Percentiles rank a stretch among this genome's conserved stretches.
Evolutionary conservation across 2,797 vertebrate genomes (phyloP).

Genomic region (Labroides dimidiatus): DNA sequence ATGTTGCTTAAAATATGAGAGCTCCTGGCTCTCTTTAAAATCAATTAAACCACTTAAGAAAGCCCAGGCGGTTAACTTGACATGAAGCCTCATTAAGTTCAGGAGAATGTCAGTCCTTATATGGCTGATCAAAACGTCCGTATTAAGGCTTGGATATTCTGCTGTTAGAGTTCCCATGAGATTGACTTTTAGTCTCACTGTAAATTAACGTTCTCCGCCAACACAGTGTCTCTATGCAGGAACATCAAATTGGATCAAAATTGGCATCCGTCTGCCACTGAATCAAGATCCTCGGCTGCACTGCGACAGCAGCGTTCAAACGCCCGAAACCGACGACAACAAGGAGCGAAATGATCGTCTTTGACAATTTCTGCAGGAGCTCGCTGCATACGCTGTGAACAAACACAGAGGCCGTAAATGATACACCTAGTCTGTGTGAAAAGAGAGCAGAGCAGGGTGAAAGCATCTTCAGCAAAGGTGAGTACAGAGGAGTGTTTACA

Average conservation of each 20-base stretch:
- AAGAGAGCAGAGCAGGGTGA: constrained; percentile 59
- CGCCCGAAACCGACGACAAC: background rate
- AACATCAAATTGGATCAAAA: constrained; percentile 63
- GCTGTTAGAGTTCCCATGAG: constrained; percentile 47
- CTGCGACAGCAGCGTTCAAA: constrained; percentile 32
- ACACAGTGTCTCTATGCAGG: constrained; percentile 38
- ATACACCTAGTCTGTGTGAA: constrained; percentile 51
- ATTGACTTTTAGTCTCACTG: constrained; percentile 51
- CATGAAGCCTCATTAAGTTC: constrained; percentile 38
- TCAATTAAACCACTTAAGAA: constrained; percentile 28
- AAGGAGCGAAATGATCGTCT: constrained; percentile 51
- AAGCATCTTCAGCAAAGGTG: constrained; percentile 49
- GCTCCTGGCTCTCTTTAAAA: constrained; percentile 16
- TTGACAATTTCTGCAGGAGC: constrained; percentile 49
- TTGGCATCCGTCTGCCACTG: constrained; percentile 66
- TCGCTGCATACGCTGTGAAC: constrained; percentile 55
- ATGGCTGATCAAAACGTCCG: constrained; percentile 57
- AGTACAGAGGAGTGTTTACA: constrained; percentile 36
- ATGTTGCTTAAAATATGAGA: constrained; percentile 23
- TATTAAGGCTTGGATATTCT: constrained; percentile 34
- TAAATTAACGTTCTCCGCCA: constrained; percentile 54
- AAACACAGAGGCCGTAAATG: constrained; percentile 54
- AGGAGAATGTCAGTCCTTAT: constrained; percentile 41
- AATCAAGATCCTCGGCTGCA: constrained; percentile 50
- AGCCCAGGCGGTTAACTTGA: constrained; percentile 5